These are phyloP conservation scores for Dysmachus trigonus DNA, from an alignment of 2,888 invertebrate species.

Conservation along the genomic window DNA sequence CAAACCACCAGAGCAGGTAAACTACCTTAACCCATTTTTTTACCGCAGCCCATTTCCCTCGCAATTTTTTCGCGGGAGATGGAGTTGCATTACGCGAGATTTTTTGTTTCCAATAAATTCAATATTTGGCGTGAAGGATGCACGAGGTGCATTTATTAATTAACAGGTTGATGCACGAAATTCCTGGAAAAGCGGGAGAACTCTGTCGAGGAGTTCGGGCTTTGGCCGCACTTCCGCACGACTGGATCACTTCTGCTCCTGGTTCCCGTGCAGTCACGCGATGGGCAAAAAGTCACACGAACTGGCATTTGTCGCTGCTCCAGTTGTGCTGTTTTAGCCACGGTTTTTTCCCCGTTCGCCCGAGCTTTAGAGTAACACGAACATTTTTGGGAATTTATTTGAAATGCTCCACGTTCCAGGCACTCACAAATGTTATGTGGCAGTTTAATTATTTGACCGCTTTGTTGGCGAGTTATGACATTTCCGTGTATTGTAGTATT, in stretches of 20 bases:
- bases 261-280: neutral
- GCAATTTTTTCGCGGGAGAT: neutral
- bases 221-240: neutral
- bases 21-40: conserved; percentile 26
- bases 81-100: neutral
- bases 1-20: conserved; percentile 65
- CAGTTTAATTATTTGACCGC: neutral
- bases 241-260: neutral
- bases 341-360: neutral
- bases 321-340: neutral
- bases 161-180: conserved; percentile 1
- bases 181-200: neutral
- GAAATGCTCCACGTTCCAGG: neutral
- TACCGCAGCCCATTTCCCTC: conserved; percentile 2
- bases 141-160: neutral
- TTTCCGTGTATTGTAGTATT: neutral
- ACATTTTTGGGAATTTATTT: neutral
- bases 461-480: neutral
- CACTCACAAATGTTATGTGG: neutral
- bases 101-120: neutral
- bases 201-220: neutral
- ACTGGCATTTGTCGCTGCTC: neutral
- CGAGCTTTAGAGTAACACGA: neutral
- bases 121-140: neutral
- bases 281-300: neutral